phyloP scores from a whole-genome alignment of 2,113 vertebrate genomes.

The Papio anubis region DNA sequence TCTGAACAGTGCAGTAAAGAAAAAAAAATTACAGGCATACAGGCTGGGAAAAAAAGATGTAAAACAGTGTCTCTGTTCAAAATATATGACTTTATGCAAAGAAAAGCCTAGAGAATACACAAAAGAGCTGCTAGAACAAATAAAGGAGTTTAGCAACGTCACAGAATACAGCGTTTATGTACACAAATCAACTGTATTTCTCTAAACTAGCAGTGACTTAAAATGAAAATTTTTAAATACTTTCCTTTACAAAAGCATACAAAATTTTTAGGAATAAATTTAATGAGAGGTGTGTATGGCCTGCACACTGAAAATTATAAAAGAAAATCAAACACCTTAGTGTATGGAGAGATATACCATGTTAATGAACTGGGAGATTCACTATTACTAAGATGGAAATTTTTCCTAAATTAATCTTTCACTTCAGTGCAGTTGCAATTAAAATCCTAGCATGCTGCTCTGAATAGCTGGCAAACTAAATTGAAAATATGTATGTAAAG shows the following conservation, averaged over 20 bases:
- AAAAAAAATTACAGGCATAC: neutral
- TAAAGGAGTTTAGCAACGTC: neutral
- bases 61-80: neutral
- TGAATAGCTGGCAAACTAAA: neutral
- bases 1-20: neutral
- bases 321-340: neutral
- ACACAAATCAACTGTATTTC: neutral
- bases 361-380: neutral
- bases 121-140: neutral
- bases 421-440: neutral
- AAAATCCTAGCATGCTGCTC: neutral
- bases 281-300: neutral
- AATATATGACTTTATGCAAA: neutral
- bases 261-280: neutral
- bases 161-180: neutral
- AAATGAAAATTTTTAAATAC: neutral
- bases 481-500: neutral
- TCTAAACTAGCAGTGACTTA: neutral
- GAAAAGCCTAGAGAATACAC: neutral
- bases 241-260: neutral
- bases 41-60: neutral
- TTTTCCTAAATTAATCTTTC: neutral
- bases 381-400: neutral
- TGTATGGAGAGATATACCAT: neutral
- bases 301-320: neutral